Percentiles rank a stretch among this genome's conserved stretches.
phyloP scores from a whole-genome alignment of 2,113 vertebrate genomes.

The Sporophila hypoxantha region DNA sequence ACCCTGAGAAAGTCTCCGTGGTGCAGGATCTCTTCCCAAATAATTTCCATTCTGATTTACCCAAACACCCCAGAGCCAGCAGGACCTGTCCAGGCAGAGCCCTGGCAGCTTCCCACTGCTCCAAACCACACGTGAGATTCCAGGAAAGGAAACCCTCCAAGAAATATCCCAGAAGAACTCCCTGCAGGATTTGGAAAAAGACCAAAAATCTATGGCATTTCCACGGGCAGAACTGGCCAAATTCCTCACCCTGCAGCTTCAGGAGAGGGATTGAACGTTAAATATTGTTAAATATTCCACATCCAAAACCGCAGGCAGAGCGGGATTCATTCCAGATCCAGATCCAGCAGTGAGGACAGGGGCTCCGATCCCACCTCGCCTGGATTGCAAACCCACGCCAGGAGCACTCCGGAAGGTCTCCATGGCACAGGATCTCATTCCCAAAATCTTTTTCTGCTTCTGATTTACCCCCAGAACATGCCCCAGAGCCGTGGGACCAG shows the following conservation, averaged over 20 bases:
- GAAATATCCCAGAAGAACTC: neutral
- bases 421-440: neutral
- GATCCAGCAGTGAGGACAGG: neutral
- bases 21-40: neutral
- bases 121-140: neutral
- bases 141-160: neutral
- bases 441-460: neutral
- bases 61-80: neutral
- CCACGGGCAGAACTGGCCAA: neutral
- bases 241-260: neutral
- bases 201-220: neutral
- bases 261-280: neutral
- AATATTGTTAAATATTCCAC: neutral
- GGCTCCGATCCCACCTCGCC: neutral
- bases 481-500: too few species aligned
- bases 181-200: fast-evolving
- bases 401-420: neutral
- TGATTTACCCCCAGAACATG: neutral
- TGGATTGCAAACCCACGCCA: neutral
- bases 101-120: too few species aligned
- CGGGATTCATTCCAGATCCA: neutral
- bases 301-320: neutral
- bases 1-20: neutral
- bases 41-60: neutral
- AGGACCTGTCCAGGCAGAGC: neutral